phyloP scores from a whole-genome alignment of 2,113 vertebrate species.

The Lepisosteus oculatus region DNA sequence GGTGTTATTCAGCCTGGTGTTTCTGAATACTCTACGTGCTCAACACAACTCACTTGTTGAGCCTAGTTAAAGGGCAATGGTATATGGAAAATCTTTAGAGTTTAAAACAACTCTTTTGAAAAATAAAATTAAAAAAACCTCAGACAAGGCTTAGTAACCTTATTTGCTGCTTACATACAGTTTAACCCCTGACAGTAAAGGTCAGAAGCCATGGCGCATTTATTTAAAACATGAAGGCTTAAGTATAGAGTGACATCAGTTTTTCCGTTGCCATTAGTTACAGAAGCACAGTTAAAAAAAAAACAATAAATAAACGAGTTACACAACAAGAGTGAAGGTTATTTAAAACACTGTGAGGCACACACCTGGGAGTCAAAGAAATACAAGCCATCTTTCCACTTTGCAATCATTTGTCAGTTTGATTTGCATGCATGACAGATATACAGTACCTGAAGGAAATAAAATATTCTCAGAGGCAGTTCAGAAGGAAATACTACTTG shows the following conservation, averaged over 20 bases:
- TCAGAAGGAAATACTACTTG: too few relatives aligned
- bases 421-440: too few relatives aligned
- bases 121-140: not conserved
- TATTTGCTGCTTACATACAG: not conserved
- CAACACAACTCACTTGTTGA: not conserved
- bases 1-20: not conserved
- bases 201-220: not conserved
- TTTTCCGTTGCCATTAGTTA: conserved; percentile 32
- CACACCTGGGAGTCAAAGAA: too few relatives aligned
- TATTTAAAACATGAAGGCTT: conserved; percentile 7
- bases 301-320: conserved; percentile 12
- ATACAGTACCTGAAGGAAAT: too few relatives aligned
- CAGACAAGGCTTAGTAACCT: too few relatives aligned
- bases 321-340: not conserved
- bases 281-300: conserved; percentile 20
- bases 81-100: not conserved
- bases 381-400: too few relatives aligned
- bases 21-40: not conserved
- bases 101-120: not conserved
- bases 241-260: conserved; percentile 38
- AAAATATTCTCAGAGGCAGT: too few relatives aligned
- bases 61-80: not conserved
- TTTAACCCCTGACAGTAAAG: conserved; percentile 2
- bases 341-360: too few relatives aligned
- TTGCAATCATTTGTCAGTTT: too few relatives aligned